A percentile compares a stretch with the other conserved stretches of the same genome.
phyloP scores from a whole-genome alignment of 2,888 invertebrate species.

The Liopterus haemorrhoidalis region DNA sequence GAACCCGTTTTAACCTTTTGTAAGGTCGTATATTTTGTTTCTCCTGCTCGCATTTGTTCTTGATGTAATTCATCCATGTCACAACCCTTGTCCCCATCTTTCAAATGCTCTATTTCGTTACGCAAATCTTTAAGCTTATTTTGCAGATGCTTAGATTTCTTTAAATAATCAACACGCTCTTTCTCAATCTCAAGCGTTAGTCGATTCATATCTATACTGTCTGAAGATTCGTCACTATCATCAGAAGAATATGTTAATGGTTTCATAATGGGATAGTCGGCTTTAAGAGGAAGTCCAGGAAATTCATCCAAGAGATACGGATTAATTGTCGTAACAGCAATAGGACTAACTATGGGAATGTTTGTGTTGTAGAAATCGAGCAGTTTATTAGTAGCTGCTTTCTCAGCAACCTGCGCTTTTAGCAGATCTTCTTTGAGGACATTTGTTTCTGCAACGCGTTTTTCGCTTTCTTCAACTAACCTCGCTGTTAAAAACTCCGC shows the following conservation, averaged over 20 bases:
- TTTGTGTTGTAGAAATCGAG: conserved; percentile 74
- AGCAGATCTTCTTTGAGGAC: conserved; percentile 78
- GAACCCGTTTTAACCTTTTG: conserved; percentile 89
- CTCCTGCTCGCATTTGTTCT: conserved; percentile 81
- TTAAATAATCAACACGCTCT: conserved; percentile 88
- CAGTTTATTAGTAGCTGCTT: conserved; percentile 87
- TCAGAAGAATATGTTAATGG: conserved; percentile 19
- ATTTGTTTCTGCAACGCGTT: conserved; percentile 84
- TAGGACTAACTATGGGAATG: conserved; percentile 49
- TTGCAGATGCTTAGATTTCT: conserved; percentile 91
- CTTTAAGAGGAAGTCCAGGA: conserved; percentile 51
- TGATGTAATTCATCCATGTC: conserved; percentile 84
- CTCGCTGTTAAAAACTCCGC: conserved; percentile 86
- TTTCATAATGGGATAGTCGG: conserved; percentile 51
- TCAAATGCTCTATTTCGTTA: conserved; percentile 89
- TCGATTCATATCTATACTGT: conserved; percentile 82
- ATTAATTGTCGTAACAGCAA: conserved; percentile 12
- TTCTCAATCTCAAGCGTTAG: conserved; percentile 90
- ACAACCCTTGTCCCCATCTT: conserved; percentile 82
- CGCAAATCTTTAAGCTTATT: conserved; percentile 86
- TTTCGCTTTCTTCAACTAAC: conserved; percentile 87
- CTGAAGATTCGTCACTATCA: conserved; percentile 67
- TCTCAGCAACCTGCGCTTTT: conserved; percentile 81
- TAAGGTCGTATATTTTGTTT: conserved; percentile 93
- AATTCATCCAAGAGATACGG: conserved; percentile 41